Base-by-base conservation (phyloP, 2,797 vertebrate genomes). In the Poecilia gillii region DNA sequence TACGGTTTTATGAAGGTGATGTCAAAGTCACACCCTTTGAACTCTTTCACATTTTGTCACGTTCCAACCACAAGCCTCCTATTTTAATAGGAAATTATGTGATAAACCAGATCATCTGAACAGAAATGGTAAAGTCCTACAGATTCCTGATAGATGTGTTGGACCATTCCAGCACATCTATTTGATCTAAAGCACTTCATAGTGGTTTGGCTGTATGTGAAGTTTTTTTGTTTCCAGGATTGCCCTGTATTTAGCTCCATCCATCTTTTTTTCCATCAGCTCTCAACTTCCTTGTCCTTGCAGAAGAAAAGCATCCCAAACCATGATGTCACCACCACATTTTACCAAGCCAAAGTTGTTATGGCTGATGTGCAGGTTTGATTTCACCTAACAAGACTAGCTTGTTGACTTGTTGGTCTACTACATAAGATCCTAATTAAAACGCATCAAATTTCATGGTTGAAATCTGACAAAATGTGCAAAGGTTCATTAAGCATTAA, bases 381-480 rank as follows among this genome's bases (percentile, higher is more conserved):
- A 7, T 36, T 16, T 20, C 62, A 36, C 5, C 62, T 36, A 6
- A 20, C 39, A 70, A n/a, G 7, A 43, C 23, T 41, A 43, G 23
- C 39, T 25, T 25, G 20, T n/a, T 64, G 59, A 36, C 16, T 41
- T 41, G 64, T 68, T 68, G 64, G 36, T 68, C 11, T 70, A 43
- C 41, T 6, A 6, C 39, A 41, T 68, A 70, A 43, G 43, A 70
- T n/a, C 66, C 8, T 68, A 25, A 39, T 25, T 43, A 14, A 13
- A 43, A 70, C 25, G 6, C 36, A 70, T 41, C 41, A 25, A 6
- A 39, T 68, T 4, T 68, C 18, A 68, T 2, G 1, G 23, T 1
- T 70, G 8, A 68, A 68, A 25, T 41, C 39, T 68, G 66, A 41
- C 66, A n/a, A 41, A 70, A 70, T 70, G 66, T 70, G 66, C 9